These are phyloP conservation scores for Papilio xuthus DNA, from an alignment of 1,140 invertebrate species.

Conservation along the genomic window DNA sequence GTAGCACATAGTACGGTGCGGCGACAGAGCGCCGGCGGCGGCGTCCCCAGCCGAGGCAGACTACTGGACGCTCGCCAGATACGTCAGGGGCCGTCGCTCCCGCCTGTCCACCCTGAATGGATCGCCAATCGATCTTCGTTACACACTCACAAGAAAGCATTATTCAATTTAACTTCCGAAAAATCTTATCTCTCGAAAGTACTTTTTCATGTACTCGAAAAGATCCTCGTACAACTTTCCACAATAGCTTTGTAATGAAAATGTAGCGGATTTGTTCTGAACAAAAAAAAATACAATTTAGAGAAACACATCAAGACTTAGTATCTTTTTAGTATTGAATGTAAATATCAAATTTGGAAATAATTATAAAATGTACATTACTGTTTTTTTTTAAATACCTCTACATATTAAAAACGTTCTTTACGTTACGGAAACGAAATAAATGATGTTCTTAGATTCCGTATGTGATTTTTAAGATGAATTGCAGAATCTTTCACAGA, in stretches of 20 bases:
- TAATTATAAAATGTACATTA: no score
- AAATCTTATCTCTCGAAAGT: slow-evolving; percentile 27
- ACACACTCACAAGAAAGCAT: slow-evolving; percentile 6
- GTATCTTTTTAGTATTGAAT: not conserved
- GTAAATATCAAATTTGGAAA: no score
- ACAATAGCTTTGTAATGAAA: not conserved
- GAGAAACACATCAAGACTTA: no score
- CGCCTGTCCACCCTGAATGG: slow-evolving; percentile 21
- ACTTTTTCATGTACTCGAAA: slow-evolving; percentile 8
- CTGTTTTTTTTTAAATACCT: no score
- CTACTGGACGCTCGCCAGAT: slow-evolving; percentile 52
- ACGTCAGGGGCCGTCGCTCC: slow-evolving; percentile 43
- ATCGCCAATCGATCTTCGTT: slow-evolving; percentile 10
- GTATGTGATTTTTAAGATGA: slow-evolving; percentile 9
- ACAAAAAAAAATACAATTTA: no score
- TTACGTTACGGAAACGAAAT: not conserved
- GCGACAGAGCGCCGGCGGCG: slow-evolving; percentile 56
- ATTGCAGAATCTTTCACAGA: not conserved
- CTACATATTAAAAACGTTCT: no score
- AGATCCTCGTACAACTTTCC: not conserved
- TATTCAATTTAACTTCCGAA: slow-evolving; percentile 26
- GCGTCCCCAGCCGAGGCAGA: slow-evolving; percentile 45
- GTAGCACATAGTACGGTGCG: slow-evolving; percentile 31
- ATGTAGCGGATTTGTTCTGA: not conserved
- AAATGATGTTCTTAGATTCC: not conserved